Percentiles rank a stretch among this genome's conserved stretches.
phyloP scores from a whole-genome alignment of 2,797 vertebrate species.

The Labeo calbasu region DNA sequence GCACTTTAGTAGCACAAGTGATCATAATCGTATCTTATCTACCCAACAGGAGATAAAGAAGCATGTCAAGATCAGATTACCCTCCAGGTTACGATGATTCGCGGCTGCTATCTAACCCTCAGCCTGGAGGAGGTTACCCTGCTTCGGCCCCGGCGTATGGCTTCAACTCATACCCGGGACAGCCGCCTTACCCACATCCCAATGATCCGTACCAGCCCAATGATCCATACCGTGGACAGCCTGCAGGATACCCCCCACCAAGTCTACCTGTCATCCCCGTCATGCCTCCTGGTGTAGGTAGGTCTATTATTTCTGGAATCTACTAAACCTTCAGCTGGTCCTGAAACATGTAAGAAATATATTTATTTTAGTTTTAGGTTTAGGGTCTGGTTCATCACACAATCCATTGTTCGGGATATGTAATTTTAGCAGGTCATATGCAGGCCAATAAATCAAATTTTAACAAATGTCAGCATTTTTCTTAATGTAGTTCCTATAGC shows the following conservation, averaged over 20 bases:
- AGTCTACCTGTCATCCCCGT: constrained; percentile 71
- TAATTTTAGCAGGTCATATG: background rate
- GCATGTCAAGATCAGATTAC: constrained; percentile 86
- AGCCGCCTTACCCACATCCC: constrained; percentile 56
- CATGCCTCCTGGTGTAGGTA: constrained; percentile 74
- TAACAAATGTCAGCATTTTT: background rate
- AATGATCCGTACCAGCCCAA: constrained; percentile 67
- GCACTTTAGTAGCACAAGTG: background rate
- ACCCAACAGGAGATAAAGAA: constrained; percentile 26
- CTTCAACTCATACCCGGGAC: constrained; percentile 67
- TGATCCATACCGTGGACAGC: constrained; percentile 65
- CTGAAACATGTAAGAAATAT: background rate
- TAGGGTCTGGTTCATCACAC: background rate
- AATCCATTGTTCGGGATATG: background rate
- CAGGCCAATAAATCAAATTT: background rate
- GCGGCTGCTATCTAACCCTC: constrained; percentile 73
- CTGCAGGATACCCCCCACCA: constrained; percentile 71
- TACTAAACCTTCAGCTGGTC: background rate
- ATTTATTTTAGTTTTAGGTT: background rate
- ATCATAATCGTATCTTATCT: background rate
- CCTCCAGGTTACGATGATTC: constrained; percentile 85
- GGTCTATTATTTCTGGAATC: constrained; percentile 46
- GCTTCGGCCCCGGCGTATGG: constrained; percentile 70
- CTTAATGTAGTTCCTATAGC: background rate
- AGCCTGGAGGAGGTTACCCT: constrained; percentile 70